Percentiles rank a stretch among this genome's conserved stretches.
Conservation (phyloP, 1,140 invertebrate genomes). For the Triops cancriformis region DNA sequence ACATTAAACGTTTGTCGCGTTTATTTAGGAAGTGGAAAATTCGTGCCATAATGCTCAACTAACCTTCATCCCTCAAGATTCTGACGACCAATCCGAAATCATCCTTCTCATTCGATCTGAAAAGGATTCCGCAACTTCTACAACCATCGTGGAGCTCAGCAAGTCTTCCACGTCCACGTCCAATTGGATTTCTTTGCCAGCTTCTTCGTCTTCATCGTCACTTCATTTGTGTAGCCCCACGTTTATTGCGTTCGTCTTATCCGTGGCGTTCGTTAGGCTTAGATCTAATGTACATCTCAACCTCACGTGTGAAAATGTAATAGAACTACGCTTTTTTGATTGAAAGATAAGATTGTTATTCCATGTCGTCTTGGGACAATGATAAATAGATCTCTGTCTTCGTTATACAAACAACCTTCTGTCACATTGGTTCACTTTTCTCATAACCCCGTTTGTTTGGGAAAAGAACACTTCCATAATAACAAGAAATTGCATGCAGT, state of each 20-base stretch:
- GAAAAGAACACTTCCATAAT: not conserved
- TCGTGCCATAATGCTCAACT: constrained; percentile 6
- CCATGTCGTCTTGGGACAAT: constrained; percentile 9
- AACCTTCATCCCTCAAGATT: not conserved
- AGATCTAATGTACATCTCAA: not conserved
- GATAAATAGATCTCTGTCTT: constrained; percentile 14
- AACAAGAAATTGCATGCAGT: not conserved
- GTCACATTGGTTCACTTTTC: not conserved
- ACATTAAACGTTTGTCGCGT: no score
- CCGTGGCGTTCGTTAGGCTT: not conserved
- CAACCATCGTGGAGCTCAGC: not conserved
- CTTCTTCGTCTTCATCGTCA: constrained; percentile 4
- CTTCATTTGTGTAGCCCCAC: not conserved
- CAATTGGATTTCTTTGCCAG: not conserved
- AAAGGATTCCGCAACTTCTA: not conserved
- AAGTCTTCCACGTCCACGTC: constrained; percentile 4
- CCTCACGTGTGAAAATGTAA: not conserved
- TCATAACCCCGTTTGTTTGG: not conserved
- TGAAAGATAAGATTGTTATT: constrained; percentile 11
- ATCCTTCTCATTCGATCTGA: not conserved
- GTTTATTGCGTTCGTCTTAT: not conserved
- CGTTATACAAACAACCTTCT: constrained; percentile 14
- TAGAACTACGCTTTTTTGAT: not conserved
- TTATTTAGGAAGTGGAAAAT: not conserved
- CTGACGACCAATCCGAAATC: not conserved